Conservation (phyloP, 2,797 vertebrate species). For the Balearica regulorum region DNA sequence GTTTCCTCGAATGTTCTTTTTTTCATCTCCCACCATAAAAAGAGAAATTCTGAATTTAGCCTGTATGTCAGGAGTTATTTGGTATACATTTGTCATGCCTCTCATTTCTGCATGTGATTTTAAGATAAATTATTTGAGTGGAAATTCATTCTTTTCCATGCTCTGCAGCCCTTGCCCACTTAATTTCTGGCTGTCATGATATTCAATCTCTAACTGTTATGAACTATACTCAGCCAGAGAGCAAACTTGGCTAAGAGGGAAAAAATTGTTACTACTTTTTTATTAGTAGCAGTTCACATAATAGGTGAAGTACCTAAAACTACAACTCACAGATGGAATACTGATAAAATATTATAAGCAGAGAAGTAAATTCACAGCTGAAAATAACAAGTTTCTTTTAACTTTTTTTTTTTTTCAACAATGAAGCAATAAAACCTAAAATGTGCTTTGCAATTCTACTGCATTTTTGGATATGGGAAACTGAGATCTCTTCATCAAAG, state of each 20-base stretch:
- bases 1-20: neutral
- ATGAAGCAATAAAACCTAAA: neutral
- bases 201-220: neutral
- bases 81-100: neutral
- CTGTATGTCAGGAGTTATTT: neutral
- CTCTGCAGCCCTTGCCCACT: neutral
- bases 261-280: neutral
- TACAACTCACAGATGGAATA: neutral
- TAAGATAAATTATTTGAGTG: neutral
- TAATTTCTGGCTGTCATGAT: neutral
- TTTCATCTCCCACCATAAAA: neutral
- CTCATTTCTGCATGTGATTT: neutral
- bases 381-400: neutral
- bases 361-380: neutral
- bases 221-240: neutral
- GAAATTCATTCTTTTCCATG: neutral
- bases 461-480: neutral
- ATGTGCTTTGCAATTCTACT: neutral
- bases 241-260: neutral
- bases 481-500: neutral
- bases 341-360: neutral
- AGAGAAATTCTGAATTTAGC: neutral
- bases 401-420: neutral
- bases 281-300: neutral
- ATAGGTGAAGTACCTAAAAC: neutral